A percentile compares a stretch with the other conserved stretches of the same genome.
phyloP scores from a whole-genome alignment of 1,140 invertebrate genomes.

The Cyclina sinensis region DNA sequence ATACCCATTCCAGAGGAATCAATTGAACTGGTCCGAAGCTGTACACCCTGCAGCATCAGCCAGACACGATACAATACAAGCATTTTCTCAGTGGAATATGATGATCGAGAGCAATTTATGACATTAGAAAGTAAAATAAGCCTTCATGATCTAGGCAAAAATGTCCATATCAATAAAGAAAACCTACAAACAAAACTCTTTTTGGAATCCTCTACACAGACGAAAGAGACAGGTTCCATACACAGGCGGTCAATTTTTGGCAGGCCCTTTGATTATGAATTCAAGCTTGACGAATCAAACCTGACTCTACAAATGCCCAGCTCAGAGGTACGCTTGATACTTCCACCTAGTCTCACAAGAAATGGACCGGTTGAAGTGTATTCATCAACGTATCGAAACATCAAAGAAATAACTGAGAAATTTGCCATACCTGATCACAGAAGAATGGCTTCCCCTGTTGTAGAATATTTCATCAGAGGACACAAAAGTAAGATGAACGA shows the following conservation, averaged over 20 bases:
- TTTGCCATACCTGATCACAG: background rate
- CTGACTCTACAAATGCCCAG: conserved; percentile 8
- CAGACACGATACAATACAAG: background rate
- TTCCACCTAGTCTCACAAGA: background rate
- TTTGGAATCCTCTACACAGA: background rate
- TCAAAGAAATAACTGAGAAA: background rate
- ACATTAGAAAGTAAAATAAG: background rate
- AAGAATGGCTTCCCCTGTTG: conserved; percentile 17
- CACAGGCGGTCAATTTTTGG: conserved; percentile 6
- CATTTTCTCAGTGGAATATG: background rate
- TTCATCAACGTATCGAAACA: background rate
- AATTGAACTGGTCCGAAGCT: too few species aligned
- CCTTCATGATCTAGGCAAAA: background rate
- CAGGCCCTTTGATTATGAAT: background rate
- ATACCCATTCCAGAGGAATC: too few species aligned
- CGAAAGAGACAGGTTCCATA: background rate
- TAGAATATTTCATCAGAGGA: conserved; percentile 27
- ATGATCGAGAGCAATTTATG: background rate
- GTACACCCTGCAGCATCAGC: too few species aligned
- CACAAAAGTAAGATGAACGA: background rate
- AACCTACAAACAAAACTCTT: background rate
- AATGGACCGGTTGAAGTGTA: background rate
- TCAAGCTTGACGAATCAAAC: background rate
- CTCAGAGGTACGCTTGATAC: conserved; percentile 1
- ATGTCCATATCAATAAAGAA: background rate